Conservation (phyloP, 2,888 invertebrate species). For the Parnassius orleans region DNA sequence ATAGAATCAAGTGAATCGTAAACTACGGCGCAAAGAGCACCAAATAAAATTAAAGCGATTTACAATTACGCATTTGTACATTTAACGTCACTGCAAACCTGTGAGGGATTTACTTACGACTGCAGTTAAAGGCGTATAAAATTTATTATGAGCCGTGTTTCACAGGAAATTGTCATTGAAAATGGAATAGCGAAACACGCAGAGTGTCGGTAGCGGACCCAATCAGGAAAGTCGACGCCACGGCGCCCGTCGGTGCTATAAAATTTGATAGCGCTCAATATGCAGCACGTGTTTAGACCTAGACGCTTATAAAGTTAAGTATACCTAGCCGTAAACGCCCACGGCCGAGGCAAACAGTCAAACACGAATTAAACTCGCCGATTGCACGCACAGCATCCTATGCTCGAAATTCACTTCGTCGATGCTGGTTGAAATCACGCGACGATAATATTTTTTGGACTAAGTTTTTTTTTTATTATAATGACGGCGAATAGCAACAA, state of each 20-base stretch:
- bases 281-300: constrained; percentile 28
- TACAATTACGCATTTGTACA: constrained; percentile 24
- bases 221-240: constrained; percentile 56
- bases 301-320: constrained; percentile 26
- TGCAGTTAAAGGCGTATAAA: constrained; percentile 28
- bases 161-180: constrained; percentile 64
- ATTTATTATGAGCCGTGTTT: constrained; percentile 40
- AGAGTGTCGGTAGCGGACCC: constrained; percentile 46
- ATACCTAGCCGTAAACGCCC: constrained; percentile 24
- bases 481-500: too few relatives aligned
- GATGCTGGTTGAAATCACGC: too few relatives aligned
- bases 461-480: too few relatives aligned
- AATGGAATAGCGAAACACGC: not conserved
- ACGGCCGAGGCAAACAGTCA: constrained; percentile 4
- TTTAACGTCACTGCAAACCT: constrained; percentile 20
- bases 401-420: constrained; percentile 1
- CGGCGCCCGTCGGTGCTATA: constrained; percentile 66
- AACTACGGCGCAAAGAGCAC: constrained; percentile 6
- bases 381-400: constrained; percentile 21
- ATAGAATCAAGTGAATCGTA: constrained; percentile 3
- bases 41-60: constrained; percentile 24
- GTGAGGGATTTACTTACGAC: constrained; percentile 33
- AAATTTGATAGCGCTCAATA: constrained; percentile 67
- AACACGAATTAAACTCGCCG: constrained; percentile 14
- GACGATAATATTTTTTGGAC: too few relatives aligned